phyloP scores from a whole-genome alignment of 2,113 vertebrate species.

The human region DNA sequence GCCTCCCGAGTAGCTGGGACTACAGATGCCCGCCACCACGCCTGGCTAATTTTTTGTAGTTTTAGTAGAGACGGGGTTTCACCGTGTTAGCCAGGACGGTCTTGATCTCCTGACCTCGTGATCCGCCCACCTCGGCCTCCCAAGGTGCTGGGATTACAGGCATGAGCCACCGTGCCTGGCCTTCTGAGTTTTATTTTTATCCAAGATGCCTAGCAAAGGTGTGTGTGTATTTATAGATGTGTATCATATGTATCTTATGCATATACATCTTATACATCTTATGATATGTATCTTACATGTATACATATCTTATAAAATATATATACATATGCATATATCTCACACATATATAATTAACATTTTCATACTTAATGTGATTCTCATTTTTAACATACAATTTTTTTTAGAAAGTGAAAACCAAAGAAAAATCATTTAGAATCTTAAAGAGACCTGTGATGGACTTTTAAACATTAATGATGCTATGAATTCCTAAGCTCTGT shows the following conservation, averaged over 20 bases:
- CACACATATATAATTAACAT: background rate
- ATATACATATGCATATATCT: background rate
- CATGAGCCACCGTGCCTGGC: no score
- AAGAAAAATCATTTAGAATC: background rate
- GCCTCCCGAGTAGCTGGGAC: no score
- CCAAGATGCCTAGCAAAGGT: background rate
- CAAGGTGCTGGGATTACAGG: no score
- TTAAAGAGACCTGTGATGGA: background rate
- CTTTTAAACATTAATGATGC: background rate
- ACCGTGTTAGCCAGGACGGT: no score
- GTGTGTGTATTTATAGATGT: background rate
- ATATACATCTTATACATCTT: background rate
- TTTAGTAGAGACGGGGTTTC: no score
- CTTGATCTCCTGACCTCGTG: no score
- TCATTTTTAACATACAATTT: background rate
- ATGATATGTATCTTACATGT: background rate
- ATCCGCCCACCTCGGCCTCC: no score
- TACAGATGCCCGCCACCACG: no score
- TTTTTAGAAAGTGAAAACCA: background rate
- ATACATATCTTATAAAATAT: background rate
- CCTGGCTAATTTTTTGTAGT: no score
- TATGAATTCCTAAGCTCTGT: background rate
- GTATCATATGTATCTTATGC: background rate
- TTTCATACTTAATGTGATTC: background rate
- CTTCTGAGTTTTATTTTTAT: constrained; percentile 21